Evolutionary conservation across 2,113 vertebrate species (phyloP).

Genomic region (Mus pahari): DNA sequence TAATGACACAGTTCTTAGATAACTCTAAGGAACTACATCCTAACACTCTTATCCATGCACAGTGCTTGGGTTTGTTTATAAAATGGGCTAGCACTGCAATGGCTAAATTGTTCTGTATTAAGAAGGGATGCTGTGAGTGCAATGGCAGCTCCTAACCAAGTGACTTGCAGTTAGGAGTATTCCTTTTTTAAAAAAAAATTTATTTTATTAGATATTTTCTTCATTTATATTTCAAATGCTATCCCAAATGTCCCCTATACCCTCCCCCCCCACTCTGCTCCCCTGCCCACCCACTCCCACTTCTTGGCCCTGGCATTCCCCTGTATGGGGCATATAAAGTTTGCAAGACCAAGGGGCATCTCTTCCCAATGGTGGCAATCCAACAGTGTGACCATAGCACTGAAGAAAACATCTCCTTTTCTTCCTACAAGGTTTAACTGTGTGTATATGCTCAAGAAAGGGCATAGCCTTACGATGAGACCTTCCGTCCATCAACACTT

Average conservation of each 20-base stretch:
- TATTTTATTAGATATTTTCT: too few relatives aligned
- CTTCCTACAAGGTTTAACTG: neutral
- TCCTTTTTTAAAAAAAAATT: too few relatives aligned
- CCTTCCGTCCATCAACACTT: neutral
- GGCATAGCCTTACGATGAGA: too few relatives aligned
- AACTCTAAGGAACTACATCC: neutral
- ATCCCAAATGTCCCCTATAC: too few relatives aligned
- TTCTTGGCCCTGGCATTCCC: too few relatives aligned
- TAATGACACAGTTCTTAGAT: neutral
- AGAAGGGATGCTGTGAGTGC: slow-evolving; percentile 21
- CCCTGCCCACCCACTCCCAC: too few relatives aligned
- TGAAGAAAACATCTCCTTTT: neutral
- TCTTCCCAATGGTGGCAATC: too few relatives aligned
- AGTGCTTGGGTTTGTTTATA: neutral
- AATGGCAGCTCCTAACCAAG: neutral
- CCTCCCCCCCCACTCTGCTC: too few relatives aligned
- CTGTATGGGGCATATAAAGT: too few relatives aligned
- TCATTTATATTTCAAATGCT: too few relatives aligned
- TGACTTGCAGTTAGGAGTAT: neutral
- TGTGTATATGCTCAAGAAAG: neutral
- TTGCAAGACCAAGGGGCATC: too few relatives aligned
- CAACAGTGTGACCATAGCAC: neutral
- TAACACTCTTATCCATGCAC: neutral
- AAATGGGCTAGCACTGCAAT: neutral
- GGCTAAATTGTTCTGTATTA: neutral